Base-by-base conservation (phyloP, 2,797 vertebrate genomes). In the Argyrosomus regius region DNA sequence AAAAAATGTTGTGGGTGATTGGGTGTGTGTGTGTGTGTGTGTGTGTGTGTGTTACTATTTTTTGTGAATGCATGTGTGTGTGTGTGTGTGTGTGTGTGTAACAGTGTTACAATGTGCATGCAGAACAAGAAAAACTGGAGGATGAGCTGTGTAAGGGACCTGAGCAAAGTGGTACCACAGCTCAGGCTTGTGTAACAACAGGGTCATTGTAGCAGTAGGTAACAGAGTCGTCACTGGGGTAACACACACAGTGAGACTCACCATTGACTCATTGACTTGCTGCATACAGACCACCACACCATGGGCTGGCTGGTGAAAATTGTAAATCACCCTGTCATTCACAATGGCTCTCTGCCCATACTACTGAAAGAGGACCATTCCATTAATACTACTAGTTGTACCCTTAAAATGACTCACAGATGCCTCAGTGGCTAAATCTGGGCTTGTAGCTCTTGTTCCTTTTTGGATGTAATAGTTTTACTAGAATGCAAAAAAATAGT, bases 301-400 rank as follows among this genome's bases (percentile, higher is more conserved):
- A 78, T 48, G 26, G 63, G 69, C 60, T 48, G 58, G 68, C 66
- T 81, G 71, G 12, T 84, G 82, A 83, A 91, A 70, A 61, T 65
- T 77, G 43, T 89, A 85, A 93, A 92, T 92, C 82, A 84, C 72
- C 35, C 74, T 80, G 66, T 79, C 79, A 89, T 85, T 87, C 82
- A 88, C 18, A 64, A 52, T 59, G 71, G 61, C 71, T 84, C 67
- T 22, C 74, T 81, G 75, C 57, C 62, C 4, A 11, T 54, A 64
- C 71, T 60, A 17, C 59, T 81, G 73, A 88, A 89, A 80, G 75
- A 77, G 6, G 63, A 72, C 56, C 76, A 78, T 58, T 62, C 59
- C 26, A 61, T 50, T 86, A 45, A 81, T 74, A 75, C 53, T 46
- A 60, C 56, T 80, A 65, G 49, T 46, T 75, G 53, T 57, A 60